Conservation (phyloP, 2,113 vertebrate species). For the Mobula hypostoma region DNA sequence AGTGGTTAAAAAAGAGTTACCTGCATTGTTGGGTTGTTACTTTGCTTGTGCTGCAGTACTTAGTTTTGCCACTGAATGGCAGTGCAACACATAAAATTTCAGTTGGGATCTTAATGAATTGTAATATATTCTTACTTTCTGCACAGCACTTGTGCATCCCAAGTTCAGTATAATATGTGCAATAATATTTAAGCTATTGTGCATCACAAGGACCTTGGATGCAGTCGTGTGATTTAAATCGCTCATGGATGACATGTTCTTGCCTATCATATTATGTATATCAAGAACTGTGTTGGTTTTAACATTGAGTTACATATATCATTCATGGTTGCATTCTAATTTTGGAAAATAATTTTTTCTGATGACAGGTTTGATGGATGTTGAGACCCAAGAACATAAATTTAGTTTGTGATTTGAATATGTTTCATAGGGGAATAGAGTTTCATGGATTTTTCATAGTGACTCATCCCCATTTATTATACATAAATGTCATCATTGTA, state of each 20-base stretch:
- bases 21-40: neutral
- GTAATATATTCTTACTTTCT: neutral
- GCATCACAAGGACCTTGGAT: neutral
- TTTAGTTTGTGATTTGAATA: neutral
- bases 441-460: neutral
- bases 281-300: neutral
- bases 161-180: neutral
- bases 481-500: too few species aligned
- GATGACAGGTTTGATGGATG: neutral
- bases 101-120: neutral
- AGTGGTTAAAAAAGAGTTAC: neutral
- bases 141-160: neutral
- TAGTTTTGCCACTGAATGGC: conserved; percentile 21
- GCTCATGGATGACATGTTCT: neutral
- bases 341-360: neutral
- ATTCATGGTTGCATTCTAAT: neutral
- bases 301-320: too few species aligned
- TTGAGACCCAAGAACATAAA: neutral
- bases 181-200: neutral
- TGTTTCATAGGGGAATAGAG: neutral
- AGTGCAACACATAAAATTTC: neutral
- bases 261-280: too few species aligned
- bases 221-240: neutral
- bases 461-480: too few species aligned
- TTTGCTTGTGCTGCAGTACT: neutral